phyloP scores from a whole-genome alignment of 2,113 vertebrate genomes.

The Lucifuga dentata region DNA sequence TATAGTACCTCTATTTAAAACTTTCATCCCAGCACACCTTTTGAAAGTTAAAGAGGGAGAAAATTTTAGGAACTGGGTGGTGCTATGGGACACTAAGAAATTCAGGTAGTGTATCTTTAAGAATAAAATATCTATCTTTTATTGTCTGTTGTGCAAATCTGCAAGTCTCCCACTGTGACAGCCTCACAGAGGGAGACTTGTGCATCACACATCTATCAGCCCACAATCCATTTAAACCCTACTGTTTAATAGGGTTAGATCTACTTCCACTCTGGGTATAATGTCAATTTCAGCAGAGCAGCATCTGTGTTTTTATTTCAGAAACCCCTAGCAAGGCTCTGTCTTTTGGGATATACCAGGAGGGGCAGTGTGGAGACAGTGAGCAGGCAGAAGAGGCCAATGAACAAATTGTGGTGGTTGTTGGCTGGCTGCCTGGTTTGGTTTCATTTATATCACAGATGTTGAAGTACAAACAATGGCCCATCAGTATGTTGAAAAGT shows the following conservation, averaged over 20 bases:
- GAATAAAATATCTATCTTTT: constrained; percentile 32
- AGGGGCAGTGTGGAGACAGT: constrained; percentile 3
- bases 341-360: constrained; percentile 25
- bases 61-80: constrained; percentile 12
- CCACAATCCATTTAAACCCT: constrained; percentile 73
- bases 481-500: no score
- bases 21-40: neutral
- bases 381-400: constrained; percentile 8
- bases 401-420: constrained; percentile 27
- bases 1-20: constrained; percentile 9
- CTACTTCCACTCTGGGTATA: constrained; percentile 55
- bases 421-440: constrained; percentile 15
- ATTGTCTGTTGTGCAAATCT: constrained; percentile 49
- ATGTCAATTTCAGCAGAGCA: constrained; percentile 54
- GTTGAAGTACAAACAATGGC: constrained; percentile 17
- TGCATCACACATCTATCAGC: constrained; percentile 56
- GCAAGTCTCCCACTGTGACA: constrained; percentile 58
- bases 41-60: no score
- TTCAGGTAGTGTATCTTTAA: constrained; percentile 51
- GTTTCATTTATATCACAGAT: constrained; percentile 16
- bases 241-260: constrained; percentile 68
- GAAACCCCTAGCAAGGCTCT: constrained; percentile 14
- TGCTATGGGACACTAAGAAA: constrained; percentile 25
- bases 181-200: constrained; percentile 67
- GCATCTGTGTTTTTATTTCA: constrained; percentile 41